A percentile compares a stretch with the other conserved stretches of the same genome.
phyloP scores from a whole-genome alignment of 92 coral and sea anemone genomes.

The Epizoanthus rinbou region DNA sequence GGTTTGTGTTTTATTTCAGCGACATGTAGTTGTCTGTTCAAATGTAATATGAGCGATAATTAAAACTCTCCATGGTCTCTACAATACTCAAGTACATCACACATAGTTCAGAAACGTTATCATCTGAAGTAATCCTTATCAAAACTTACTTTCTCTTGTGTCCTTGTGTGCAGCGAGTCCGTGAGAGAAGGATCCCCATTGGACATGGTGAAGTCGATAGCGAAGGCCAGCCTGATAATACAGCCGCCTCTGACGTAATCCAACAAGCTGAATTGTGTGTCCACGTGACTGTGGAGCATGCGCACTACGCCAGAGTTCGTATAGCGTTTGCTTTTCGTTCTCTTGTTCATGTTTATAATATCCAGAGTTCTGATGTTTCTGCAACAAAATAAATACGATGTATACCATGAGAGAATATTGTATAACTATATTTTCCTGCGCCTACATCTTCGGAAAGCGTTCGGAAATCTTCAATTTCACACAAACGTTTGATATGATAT shows the following conservation, averaged over 20 bases:
- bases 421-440: too few species aligned
- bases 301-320: slow-evolving; percentile 76
- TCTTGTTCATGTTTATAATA: slow-evolving; percentile 65
- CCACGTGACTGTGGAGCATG: slow-evolving; percentile 79
- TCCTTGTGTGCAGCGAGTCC: slow-evolving; percentile 71
- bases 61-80: too few species aligned
- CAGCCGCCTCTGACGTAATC: slow-evolving; percentile 94
- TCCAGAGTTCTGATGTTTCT: slow-evolving; percentile 65
- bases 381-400: neutral
- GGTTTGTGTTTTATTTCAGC: too few species aligned
- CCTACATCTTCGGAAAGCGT: too few species aligned
- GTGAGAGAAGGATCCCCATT: slow-evolving; percentile 80
- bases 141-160: slow-evolving; percentile 66
- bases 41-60: too few species aligned
- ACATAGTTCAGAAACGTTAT: too few species aligned
- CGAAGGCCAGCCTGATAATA: slow-evolving; percentile 77
- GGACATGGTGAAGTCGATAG: slow-evolving; percentile 90
- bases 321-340: slow-evolving; percentile 63
- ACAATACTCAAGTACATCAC: too few species aligned
- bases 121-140: too few species aligned
- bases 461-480: too few species aligned
- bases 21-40: too few species aligned
- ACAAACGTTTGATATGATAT: too few species aligned
- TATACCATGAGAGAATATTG: too few species aligned
- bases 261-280: slow-evolving; percentile 81